These are phyloP conservation scores for Callipepla squamata DNA, from an alignment of 2,113 vertebrate species.

Conservation along the genomic window DNA sequence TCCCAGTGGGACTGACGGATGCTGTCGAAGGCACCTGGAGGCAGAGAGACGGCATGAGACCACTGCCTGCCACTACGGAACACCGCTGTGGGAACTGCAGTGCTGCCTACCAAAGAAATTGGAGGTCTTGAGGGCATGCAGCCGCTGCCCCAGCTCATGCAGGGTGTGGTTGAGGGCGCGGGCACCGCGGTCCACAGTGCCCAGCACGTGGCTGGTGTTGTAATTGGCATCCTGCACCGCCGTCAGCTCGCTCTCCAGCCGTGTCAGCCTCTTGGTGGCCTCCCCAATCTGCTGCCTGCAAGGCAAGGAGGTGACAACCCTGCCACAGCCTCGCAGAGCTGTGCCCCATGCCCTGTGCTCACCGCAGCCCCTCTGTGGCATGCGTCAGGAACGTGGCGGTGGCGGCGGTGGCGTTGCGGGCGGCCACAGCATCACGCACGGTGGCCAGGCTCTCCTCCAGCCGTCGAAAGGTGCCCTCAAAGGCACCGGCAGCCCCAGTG, in stretches of 20 bases:
- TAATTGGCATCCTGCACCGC: constrained; percentile 90
- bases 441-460: constrained; percentile 87
- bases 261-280: constrained; percentile 87
- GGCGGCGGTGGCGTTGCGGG: constrained; percentile 85
- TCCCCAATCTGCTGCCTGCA: constrained; percentile 86
- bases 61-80: neutral
- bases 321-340: fast-evolving
- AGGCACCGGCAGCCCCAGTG: constrained; percentile 85
- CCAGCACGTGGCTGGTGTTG: constrained; percentile 88
- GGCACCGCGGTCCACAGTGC: constrained; percentile 85
- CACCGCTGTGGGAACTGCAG: too few species aligned
- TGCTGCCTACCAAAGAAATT: constrained; percentile 89
- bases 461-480: constrained; percentile 83
- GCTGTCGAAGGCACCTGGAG: constrained; percentile 92
- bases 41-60: neutral
- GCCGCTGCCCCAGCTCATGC: constrained; percentile 82
- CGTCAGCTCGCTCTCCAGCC: constrained; percentile 88
- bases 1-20: constrained; percentile 85
- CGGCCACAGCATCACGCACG: constrained; percentile 83
- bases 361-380: constrained; percentile 90
- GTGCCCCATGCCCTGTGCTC: fast-evolving
- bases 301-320: neutral
- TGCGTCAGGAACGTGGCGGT: constrained; percentile 81
- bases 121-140: constrained; percentile 93
- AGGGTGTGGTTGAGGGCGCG: constrained; percentile 89